Conservation (phyloP, 2,113 vertebrate species). For the Phalacrocorax aristotelis region DNA sequence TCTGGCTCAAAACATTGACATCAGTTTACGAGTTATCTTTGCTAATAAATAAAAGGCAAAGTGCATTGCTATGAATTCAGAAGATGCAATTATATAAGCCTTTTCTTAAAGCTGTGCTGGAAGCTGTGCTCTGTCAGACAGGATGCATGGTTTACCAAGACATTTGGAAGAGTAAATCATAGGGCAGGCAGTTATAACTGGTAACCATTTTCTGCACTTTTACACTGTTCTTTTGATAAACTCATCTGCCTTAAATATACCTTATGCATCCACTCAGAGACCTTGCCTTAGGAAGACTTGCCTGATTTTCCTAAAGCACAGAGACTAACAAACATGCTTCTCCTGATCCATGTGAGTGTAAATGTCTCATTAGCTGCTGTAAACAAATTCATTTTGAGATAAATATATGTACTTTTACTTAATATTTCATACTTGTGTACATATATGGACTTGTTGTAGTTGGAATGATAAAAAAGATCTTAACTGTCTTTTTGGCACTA, state of each 20-base stretch:
- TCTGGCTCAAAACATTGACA: neutral
- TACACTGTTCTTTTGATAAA: neutral
- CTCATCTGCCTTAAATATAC: neutral
- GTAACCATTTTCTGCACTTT: neutral
- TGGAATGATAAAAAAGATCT: neutral
- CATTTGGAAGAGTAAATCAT: neutral
- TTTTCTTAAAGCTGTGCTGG: neutral
- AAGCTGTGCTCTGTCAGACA: neutral
- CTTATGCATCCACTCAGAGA: neutral
- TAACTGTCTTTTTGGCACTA: neutral
- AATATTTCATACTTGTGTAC: neutral
- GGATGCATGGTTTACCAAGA: neutral
- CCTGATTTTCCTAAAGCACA: neutral
- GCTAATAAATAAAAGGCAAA: neutral
- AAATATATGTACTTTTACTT: neutral
- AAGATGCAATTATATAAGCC: neutral
- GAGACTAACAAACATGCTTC: neutral
- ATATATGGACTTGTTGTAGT: neutral
- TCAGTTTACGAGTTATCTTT: neutral
- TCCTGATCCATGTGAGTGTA: neutral
- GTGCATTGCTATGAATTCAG: neutral
- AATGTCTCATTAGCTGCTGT: neutral
- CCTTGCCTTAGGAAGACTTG: neutral
- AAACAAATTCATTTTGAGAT: neutral
- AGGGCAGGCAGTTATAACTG: neutral